These are phyloP conservation scores for Theonella swinhoei DNA, from an alignment of 37 sponge, comb jelly and placozoan species.

Conservation along the genomic window DNA sequence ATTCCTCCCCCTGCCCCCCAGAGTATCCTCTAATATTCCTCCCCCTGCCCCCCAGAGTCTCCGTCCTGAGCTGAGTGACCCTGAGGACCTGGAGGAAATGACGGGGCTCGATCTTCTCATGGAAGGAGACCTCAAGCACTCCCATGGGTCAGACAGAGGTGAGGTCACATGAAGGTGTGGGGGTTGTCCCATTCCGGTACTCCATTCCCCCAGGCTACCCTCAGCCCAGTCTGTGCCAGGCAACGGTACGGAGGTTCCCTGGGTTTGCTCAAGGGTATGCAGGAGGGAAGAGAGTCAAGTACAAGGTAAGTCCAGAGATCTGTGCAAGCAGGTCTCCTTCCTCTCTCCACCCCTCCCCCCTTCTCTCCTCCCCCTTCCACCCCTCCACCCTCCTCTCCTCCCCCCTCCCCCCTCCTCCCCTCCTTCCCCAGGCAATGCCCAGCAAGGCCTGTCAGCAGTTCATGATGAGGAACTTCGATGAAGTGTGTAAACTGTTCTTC, in stretches of 20 bases:
- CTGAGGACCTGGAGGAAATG: constrained; percentile 40
- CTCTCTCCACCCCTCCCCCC: too few relatives aligned
- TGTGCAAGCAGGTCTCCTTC: not conserved
- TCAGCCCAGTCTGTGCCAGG: not conserved
- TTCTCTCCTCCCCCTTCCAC: not conserved
- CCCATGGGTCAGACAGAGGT: not conserved
- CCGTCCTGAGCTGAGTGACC: constrained; percentile 44
- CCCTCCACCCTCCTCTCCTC: too few relatives aligned
- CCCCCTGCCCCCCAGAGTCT: constrained; percentile 30
- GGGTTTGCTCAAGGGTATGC: constrained; percentile 44
- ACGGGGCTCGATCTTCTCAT: constrained; percentile 51
- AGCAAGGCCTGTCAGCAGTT: constrained; percentile 61
- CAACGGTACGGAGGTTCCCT: constrained; percentile 41
- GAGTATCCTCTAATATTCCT: too few relatives aligned
- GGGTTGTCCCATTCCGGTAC: not conserved
- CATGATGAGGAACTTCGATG: constrained; percentile 60
- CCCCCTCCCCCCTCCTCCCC: not conserved
- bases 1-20: too few relatives aligned
- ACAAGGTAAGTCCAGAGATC: constrained; percentile 15
- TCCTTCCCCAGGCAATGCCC: constrained; percentile 1
- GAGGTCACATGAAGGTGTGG: not conserved
- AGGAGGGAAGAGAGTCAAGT: constrained; percentile 40
- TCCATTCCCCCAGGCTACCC: not conserved
- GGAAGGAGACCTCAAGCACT: constrained; percentile 43
- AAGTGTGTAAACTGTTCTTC: constrained; percentile 62